A percentile compares a stretch with the other conserved stretches of the same genome.
phyloP scores from a whole-genome alignment of 2,888 invertebrate species.

The Diadegma fenestrale region DNA sequence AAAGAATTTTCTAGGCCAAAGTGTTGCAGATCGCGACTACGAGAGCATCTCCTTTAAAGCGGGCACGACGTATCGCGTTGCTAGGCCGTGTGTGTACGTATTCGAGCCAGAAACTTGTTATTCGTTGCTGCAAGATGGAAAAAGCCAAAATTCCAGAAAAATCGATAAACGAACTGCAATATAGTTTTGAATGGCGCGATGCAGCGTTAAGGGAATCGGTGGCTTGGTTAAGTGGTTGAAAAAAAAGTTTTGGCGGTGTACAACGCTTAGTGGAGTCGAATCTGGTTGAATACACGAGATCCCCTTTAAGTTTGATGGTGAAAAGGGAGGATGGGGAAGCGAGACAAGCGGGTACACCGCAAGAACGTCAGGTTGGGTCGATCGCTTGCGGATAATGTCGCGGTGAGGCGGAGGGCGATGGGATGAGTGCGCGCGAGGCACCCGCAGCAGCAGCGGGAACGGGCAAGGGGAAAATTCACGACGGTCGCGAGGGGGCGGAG shows the following conservation, averaged over 20 bases:
- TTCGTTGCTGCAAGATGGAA: background rate
- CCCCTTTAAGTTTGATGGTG: constrained; percentile 51
- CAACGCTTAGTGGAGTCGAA: background rate
- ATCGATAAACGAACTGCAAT: background rate
- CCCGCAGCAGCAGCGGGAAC: background rate
- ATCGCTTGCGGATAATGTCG: constrained; percentile 60
- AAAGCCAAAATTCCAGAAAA: background rate
- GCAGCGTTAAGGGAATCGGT: background rate
- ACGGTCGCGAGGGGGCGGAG: constrained; percentile 23
- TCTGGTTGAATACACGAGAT: constrained; percentile 32
- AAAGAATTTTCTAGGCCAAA: background rate
- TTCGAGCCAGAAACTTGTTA: background rate
- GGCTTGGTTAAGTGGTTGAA: background rate
- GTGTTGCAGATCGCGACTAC: background rate
- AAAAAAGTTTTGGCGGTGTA: background rate
- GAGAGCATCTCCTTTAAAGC: constrained; percentile 50
- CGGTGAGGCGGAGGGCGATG: constrained; percentile 16
- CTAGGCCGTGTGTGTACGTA: constrained; percentile 36
- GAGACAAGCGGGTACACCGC: constrained; percentile 43
- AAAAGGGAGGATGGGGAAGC: constrained; percentile 10
- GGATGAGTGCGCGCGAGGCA: constrained; percentile 10
- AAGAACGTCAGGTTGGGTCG: constrained; percentile 62
- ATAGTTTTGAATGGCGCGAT: background rate
- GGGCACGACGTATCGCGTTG: constrained; percentile 25
- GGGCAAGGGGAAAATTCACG: constrained; percentile 19